Evolutionary conservation across 2,888 invertebrate genomes (phyloP), one percentile per base, ranked within the genome.

Genomic region (Reticulitermes lucifugus): DNA sequence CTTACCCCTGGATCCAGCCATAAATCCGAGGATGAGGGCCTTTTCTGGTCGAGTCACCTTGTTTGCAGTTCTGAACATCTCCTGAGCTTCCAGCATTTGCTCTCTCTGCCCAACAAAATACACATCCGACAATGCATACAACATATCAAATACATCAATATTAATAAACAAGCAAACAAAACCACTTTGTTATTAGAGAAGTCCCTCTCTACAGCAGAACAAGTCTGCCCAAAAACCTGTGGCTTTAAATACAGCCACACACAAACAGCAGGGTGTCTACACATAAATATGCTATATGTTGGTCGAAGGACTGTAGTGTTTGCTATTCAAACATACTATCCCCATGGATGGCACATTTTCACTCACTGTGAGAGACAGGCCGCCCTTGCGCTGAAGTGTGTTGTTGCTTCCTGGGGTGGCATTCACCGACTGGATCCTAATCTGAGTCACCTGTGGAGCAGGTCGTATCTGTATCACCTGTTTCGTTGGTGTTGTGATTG

Each of bases 51-150:
- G 92, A 5, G 98, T 98, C 83, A 99, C 98, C 89, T 97, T 96
- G 91, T 99, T 99, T 70, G 99, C 98, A 87, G 96, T 97, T 84
- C 96, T 93, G 93, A 99, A 99, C 97, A 99, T 98, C 90, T 99
- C 98, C 90, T 98, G 98, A 0, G 98, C 99, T 90, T 98, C 98
- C 90, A 97, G 92, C 95, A 98, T 98, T 94, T 98, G 98, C 91
- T 98, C 98, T 90, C 96, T 95, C 98, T 98, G 92, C 21, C 93
- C 18, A 46, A 6, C 60, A 43, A 81, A 21, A 41, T 85, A 79
- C 22, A 51, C 18, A 55, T 18, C 12, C 14, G 5, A 22, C 5
- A 77, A 77, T 77, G n/a, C 21, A 77, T n/a, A 43, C 2, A 77
- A 75, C 35, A 75, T 41, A 35, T 6, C 2, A n/a, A 6, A 25